These are phyloP conservation scores for Platycheirus rosarum DNA, from an alignment of 2,888 invertebrate species.

Conservation along the genomic window DNA sequence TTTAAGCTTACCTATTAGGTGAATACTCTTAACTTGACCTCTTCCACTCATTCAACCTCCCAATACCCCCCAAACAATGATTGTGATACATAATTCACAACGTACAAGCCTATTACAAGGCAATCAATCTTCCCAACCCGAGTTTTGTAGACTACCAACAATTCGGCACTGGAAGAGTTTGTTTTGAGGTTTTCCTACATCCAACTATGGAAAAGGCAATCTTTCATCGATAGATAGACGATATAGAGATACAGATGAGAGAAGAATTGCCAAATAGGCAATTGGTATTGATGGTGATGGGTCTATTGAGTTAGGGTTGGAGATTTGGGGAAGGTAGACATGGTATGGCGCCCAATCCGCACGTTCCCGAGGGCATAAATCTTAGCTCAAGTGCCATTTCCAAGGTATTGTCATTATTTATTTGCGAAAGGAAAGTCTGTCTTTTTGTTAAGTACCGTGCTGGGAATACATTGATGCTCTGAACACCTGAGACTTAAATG, in stretches of 20 bases:
- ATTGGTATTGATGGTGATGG: constrained; percentile 72
- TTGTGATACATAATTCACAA: constrained; percentile 72
- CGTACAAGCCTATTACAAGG: constrained; percentile 74
- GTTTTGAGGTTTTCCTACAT: constrained; percentile 54
- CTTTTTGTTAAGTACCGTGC: constrained; percentile 51
- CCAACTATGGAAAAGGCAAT: constrained; percentile 47
- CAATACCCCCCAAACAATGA: constrained; percentile 7
- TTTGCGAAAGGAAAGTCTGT: constrained; percentile 31
- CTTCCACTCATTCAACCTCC: constrained; percentile 27
- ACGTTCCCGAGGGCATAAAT: constrained; percentile 65
- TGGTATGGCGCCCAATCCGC: constrained; percentile 35
- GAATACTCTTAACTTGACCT: constrained; percentile 69
- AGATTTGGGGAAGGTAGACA: constrained; percentile 41
- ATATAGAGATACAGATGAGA: constrained; percentile 52
- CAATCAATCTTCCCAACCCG: constrained; percentile 68
- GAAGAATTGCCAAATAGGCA: constrained; percentile 72
- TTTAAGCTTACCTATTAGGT: constrained; percentile 74
- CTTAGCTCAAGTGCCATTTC: constrained; percentile 66
- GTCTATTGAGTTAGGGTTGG: constrained; percentile 41
- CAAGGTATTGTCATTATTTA: constrained; percentile 72
- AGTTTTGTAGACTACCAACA: constrained; percentile 47
- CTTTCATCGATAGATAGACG: constrained; percentile 69
- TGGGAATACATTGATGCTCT: constrained; percentile 55
- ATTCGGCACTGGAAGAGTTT: constrained; percentile 5
- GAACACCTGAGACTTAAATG: constrained; percentile 59